Conservation (phyloP, 2,797 vertebrate genomes). For the Notolepis coatsorum region DNA sequence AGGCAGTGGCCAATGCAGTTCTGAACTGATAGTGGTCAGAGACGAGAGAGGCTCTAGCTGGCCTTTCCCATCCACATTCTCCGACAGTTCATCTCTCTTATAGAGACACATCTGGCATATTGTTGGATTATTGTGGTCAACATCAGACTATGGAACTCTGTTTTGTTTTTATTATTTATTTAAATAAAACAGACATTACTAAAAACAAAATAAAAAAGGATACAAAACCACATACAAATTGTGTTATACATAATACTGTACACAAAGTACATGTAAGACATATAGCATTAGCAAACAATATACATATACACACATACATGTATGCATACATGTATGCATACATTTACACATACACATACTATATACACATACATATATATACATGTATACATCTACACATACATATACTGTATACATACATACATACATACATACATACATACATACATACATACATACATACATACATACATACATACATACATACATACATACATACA, state of each 20-base stretch:
- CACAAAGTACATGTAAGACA: no score
- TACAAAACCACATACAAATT: no score
- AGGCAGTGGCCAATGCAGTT: slow-evolving; percentile 44
- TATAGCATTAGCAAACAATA: no score
- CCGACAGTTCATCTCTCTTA: not conserved
- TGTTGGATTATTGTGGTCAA: no score
- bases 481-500: no score
- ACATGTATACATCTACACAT: not conserved
- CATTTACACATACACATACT: not conserved
- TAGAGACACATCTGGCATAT: no score
- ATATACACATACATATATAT: not conserved
- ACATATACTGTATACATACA: not conserved
- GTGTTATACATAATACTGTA: no score
- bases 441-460: not conserved
- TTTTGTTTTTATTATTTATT: no score
- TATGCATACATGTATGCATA: not conserved
- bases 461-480: not conserved
- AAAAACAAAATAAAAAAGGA: no score
- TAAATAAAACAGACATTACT: no score
- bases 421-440: not conserved
- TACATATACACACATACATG: not conserved
- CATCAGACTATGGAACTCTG: no score
- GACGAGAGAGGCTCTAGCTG: not conserved
- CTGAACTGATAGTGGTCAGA: slow-evolving; percentile 44
- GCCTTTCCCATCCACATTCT: not conserved